A percentile compares a stretch with the other conserved stretches of the same genome.
phyloP scores from a whole-genome alignment of 2,113 vertebrate genomes.

The Prionailurus bengalensis region DNA sequence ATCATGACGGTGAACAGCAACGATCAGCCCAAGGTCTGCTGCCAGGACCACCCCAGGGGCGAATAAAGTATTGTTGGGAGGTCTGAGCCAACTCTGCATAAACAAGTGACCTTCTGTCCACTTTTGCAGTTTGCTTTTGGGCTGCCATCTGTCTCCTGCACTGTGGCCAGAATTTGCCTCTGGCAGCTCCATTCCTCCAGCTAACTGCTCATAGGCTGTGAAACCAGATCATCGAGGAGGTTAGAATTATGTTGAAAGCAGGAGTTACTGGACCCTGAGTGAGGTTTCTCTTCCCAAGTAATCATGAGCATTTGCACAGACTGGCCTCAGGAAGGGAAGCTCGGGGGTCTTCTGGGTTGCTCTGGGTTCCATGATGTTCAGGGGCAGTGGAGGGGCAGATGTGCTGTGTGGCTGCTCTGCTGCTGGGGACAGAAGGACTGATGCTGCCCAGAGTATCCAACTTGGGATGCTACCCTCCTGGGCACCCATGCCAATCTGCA shows the following conservation, averaged over 20 bases:
- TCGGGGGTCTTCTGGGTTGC: not conserved
- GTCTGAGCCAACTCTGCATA: not conserved
- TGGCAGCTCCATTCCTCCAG: not conserved
- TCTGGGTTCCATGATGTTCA: not conserved
- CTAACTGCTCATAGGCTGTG: not conserved
- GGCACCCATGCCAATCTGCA: not conserved
- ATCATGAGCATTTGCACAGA: not conserved
- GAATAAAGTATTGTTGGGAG: not conserved
- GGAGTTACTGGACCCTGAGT: not conserved
- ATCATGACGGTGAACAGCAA: not conserved
- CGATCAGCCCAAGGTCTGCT: not conserved
- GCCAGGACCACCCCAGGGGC: not conserved
- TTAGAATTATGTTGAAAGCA: not conserved
- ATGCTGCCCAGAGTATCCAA: accelerated
- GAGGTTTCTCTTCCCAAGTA: not conserved
- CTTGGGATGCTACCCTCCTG: not conserved
- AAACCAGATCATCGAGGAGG: not conserved
- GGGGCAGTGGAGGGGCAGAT: too few species aligned
- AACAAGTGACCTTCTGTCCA: not conserved
- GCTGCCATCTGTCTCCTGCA: not conserved
- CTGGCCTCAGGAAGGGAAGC: not conserved
- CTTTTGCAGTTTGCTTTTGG: not conserved
- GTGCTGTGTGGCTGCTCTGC: not conserved
- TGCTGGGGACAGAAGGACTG: not conserved
- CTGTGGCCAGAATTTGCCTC: not conserved